Percentiles rank a stretch among this genome's conserved stretches.
Evolutionary conservation across 2,888 invertebrate species (phyloP).

Genomic region (Eupeodes luniger): DNA sequence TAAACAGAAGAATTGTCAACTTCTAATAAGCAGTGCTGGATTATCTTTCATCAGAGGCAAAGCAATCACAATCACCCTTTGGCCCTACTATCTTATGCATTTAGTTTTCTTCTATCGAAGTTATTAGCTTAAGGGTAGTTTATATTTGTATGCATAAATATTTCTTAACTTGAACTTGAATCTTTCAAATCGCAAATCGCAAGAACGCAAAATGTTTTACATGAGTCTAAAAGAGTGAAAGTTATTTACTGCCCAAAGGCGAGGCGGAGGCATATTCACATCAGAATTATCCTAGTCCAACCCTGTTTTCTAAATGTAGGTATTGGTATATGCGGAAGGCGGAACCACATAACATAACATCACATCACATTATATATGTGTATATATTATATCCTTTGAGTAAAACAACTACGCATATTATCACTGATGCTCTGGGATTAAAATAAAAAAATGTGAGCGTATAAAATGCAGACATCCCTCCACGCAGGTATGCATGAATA

Average conservation of each 20-base stretch:
- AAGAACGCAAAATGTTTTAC: background rate
- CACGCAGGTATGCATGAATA: conserved; percentile 44
- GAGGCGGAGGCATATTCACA: background rate
- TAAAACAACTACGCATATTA: conserved; percentile 41
- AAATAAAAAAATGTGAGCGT: conserved; percentile 28
- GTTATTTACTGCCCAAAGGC: background rate
- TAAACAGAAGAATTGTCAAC: conserved; percentile 12
- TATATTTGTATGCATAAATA: background rate
- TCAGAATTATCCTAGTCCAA: background rate
- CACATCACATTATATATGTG: background rate
- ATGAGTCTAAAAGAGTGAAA: background rate
- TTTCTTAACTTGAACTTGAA: background rate
- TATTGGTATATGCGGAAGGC: background rate
- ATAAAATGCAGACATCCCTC: conserved; percentile 47
- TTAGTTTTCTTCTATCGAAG: background rate
- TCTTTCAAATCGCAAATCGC: background rate
- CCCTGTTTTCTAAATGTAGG: background rate
- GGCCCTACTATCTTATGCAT: background rate
- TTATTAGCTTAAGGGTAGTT: too few species aligned
- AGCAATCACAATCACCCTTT: too few species aligned
- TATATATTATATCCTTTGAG: conserved; percentile 19
- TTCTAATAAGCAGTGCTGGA: background rate
- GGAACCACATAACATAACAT: conserved; percentile 1
- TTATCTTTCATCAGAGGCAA: background rate
- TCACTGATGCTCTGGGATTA: conserved; percentile 37